Conservation (phyloP, 2,797 vertebrate genomes). For the Brachymystax lenok region DNA sequence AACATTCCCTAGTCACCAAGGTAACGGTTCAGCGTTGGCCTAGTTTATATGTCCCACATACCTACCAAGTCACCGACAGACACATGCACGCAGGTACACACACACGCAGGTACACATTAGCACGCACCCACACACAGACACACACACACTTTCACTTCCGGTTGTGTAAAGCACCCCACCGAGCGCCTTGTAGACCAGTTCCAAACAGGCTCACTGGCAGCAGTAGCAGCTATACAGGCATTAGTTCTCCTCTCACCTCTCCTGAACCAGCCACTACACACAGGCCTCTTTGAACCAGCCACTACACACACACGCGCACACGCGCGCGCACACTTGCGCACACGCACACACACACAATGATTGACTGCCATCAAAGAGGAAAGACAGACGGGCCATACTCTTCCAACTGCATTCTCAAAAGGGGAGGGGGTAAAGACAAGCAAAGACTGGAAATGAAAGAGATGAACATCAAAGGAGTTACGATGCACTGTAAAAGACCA, state of each 20-base stretch:
- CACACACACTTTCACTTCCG: too few species aligned
- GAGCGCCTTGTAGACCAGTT: too few species aligned
- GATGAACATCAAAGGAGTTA: slow-evolving; percentile 31
- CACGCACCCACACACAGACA: too few species aligned
- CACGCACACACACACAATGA: slow-evolving; percentile 10
- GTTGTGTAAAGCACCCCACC: too few species aligned
- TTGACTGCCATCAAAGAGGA: slow-evolving; percentile 7
- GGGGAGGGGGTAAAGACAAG: slow-evolving; percentile 15
- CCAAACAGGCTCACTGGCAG: too few species aligned
- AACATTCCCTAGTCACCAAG: not conserved
- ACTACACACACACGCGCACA: not conserved
- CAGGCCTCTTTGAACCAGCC: too few species aligned
- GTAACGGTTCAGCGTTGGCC: not conserved
- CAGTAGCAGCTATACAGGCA: too few species aligned
- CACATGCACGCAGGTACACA: not conserved
- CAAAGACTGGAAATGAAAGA: slow-evolving; percentile 27
- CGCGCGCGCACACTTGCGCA: not conserved
- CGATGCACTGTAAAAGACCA: slow-evolving; percentile 7
- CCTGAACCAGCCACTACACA: too few species aligned
- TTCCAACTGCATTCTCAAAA: not conserved
- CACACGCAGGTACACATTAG: slow-evolving; percentile 17
- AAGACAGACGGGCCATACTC: not conserved
- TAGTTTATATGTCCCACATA: not conserved
- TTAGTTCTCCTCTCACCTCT: too few species aligned
- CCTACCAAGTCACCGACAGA: not conserved